Percentiles rank a stretch among this genome's conserved stretches.
Conservation (phyloP, 2,113 vertebrate species). For the Odobenus rosmarus region DNA sequence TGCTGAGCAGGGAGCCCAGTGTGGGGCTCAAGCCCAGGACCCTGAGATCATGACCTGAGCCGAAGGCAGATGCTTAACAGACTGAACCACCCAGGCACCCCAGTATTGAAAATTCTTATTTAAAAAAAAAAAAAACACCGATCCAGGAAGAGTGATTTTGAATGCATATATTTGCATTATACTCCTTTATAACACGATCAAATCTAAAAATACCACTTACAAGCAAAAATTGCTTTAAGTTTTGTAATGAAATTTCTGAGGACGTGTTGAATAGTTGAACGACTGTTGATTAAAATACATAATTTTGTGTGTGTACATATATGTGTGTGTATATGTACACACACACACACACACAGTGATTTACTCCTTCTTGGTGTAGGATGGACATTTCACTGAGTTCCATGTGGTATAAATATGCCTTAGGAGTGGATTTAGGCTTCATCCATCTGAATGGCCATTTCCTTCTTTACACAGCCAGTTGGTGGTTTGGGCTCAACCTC, state of each 20-base stretch:
- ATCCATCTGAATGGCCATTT: not conserved
- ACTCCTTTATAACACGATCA: not conserved
- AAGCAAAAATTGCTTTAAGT: not conserved
- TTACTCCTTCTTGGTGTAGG: not conserved
- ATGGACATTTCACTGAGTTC: not conserved
- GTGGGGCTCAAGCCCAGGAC: too few species aligned
- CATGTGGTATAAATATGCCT: not conserved
- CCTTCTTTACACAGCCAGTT: not conserved
- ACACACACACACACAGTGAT: not conserved
- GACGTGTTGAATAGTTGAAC: not conserved
- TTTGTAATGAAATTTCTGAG: slow-evolving; percentile 12
- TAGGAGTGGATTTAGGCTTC: not conserved
- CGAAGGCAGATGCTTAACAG: too few species aligned
- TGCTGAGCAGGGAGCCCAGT: too few species aligned
- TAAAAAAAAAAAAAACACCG: not conserved
- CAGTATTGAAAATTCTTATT: slow-evolving; percentile 38
- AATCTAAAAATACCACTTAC: not conserved
- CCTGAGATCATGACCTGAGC: too few species aligned
- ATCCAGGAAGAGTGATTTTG: slow-evolving; percentile 5
- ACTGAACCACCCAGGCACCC: too few species aligned
- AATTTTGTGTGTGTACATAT: not conserved
- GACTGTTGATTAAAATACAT: not conserved
- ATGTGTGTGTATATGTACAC: not conserved
- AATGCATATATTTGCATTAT: not conserved
- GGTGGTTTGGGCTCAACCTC: not conserved